A percentile compares a stretch with the other conserved stretches of the same genome.
These are phyloP conservation scores for Muraenolepis orangiensis DNA, from an alignment of 2,797 vertebrate species.

Conservation along the genomic window DNA sequence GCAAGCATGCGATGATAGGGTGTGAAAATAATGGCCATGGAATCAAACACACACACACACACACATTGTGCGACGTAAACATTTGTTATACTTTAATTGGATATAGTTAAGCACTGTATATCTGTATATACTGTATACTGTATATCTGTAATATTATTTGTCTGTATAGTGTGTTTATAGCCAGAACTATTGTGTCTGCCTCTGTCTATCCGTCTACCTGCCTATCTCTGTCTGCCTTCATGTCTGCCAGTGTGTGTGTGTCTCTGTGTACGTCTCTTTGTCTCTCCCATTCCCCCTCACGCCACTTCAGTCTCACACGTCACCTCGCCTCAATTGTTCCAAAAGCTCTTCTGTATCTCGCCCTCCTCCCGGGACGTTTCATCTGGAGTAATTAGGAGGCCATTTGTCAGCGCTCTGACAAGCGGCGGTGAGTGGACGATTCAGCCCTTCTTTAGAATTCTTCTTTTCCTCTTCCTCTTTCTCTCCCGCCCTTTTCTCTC, in stretches of 20 bases:
- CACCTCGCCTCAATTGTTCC: not conserved
- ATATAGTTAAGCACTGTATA: not conserved
- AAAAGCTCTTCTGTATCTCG: not conserved
- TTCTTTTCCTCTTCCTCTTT: not conserved
- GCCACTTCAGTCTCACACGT: not conserved
- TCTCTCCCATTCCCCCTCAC: not conserved
- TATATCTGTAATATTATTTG: not conserved
- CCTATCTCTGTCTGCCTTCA: not conserved
- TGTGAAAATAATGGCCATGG: no score
- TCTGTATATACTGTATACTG: not conserved
- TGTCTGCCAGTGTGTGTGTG: not conserved
- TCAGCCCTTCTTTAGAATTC: not conserved
- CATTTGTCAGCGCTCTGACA: not conserved
- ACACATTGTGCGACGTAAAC: no score
- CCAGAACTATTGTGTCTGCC: not conserved
- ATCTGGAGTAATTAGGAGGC: not conserved
- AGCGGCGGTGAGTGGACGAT: not conserved
- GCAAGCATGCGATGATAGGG: no score
- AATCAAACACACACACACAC: no score
- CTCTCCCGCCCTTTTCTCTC: not conserved
- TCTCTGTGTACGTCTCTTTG: not conserved
- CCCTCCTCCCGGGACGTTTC: not conserved
- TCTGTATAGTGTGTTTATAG: not conserved
- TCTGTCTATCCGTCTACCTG: not conserved
- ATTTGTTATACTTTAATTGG: no score